Percentiles rank a stretch among this genome's conserved stretches.
These are phyloP conservation scores for Brotula barbata DNA, from an alignment of 2,797 vertebrate genomes.

Conservation along the genomic window DNA sequence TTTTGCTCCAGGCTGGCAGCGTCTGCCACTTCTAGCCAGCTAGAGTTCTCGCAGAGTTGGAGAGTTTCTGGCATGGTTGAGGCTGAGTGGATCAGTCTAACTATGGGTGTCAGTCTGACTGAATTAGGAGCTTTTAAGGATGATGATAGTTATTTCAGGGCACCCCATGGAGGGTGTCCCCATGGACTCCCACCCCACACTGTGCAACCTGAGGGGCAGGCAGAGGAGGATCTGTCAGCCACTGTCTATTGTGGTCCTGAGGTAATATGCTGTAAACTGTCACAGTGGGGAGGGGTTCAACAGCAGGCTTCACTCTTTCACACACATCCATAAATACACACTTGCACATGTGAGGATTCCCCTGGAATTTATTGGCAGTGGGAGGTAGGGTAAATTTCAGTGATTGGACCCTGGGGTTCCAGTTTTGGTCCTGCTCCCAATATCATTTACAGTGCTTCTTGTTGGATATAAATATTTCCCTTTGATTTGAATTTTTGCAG, in stretches of 20 bases:
- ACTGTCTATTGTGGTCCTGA: constrained; percentile 59
- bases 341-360: constrained; percentile 15
- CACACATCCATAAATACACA: too few relatives aligned
- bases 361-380: constrained; percentile 54
- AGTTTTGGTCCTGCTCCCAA: constrained; percentile 36
- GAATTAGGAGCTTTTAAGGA: constrained; percentile 62
- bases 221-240: constrained; percentile 65
- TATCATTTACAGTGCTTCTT: constrained; percentile 30
- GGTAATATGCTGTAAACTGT: constrained; percentile 66
- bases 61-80: constrained; percentile 23
- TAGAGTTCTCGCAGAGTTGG: constrained; percentile 31
- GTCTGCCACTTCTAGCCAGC: background rate
- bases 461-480: constrained; percentile 15
- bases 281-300: constrained; percentile 56
- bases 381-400: constrained; percentile 46
- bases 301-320: constrained; percentile 48
- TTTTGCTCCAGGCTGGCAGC: constrained; percentile 3
- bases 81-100: constrained; percentile 42
- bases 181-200: constrained; percentile 14
- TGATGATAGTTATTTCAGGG: constrained; percentile 70
- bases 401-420: constrained; percentile 46
- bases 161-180: constrained; percentile 49
- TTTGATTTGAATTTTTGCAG: constrained; percentile 33
- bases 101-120: constrained; percentile 58
- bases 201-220: constrained; percentile 45